Base-by-base conservation (phyloP, 1,140 invertebrate species). In the Amyelois transitella region DNA sequence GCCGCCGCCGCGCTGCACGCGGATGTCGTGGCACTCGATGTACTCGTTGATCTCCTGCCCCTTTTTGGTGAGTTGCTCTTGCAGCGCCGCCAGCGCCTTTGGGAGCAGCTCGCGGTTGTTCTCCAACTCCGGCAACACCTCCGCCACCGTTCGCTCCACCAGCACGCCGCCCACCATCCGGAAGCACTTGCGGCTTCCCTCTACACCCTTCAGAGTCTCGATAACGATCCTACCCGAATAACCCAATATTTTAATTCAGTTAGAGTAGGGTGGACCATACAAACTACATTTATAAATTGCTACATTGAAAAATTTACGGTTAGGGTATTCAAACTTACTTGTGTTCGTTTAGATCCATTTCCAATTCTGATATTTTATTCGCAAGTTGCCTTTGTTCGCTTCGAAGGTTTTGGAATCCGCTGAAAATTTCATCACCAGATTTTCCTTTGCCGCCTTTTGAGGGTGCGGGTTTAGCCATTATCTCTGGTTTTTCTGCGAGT, bases 321-420 rank as follows among this genome's bases (percentile, higher is more conserved):
- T n/a, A n/a, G n/a, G n/a, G n/a, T n/a, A n/a, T n/a, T 38, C 10
- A 8, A 58, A 88, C 92, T 92, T 92, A 98, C 97, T 96, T 97
- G 89, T 98, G 97, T 89, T 98, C 97, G 77, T 96, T 97, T 43
- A 97, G 90, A 79, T 98, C 97, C 88, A 94, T 91, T 90, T 98
- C 96, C 66, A 98, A 89, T 90, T 98, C 97, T 3, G 94, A 93
- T 55, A 98, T 91, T 91, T 98, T 98, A 59, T 91, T 93, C 12
- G 94, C 94, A 67, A 98, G 86, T 60, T 91, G 91, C 67, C 96
- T 90, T 88, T 99, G 97, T 77, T 98, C 97, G 69, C 92, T 93
- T 60, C 97, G 90, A 51, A 98, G 88, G 52, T 91, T 90, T 88
- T 98, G 96, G 88, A 98, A 98, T 48, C 93, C 94, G 48, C 91